phyloP scores from a whole-genome alignment of 1,140 invertebrate genomes.

The Brachionus manjavacas region DNA sequence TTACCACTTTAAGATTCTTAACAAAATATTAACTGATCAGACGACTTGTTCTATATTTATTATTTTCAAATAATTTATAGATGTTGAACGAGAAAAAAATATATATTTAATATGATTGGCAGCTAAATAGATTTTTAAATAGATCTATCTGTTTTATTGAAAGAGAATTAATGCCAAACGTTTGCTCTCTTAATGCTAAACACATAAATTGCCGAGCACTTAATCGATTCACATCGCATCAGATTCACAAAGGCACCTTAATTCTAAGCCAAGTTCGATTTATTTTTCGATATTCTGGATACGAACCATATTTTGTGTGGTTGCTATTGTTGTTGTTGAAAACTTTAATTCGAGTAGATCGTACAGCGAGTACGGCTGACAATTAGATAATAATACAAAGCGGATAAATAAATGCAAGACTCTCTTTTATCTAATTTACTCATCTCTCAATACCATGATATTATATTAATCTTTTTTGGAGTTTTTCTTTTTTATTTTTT shows the following conservation, averaged over 20 bases:
- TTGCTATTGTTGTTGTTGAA: neutral
- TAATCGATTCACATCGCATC: neutral
- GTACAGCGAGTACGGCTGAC: neutral
- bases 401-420: neutral
- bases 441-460: neutral
- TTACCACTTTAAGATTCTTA: neutral
- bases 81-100: slow-evolving; percentile 22
- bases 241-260: neutral
- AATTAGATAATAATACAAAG: neutral
- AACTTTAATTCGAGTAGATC: neutral
- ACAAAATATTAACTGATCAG: neutral
- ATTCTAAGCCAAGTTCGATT: slow-evolving; percentile 12
- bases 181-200: slow-evolving; percentile 3
- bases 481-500: neutral
- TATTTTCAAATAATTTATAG: neutral
- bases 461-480: neutral
- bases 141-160: slow-evolving; percentile 33
- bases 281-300: neutral
- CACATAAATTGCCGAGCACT: slow-evolving; percentile 21
- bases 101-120: slow-evolving; percentile 11
- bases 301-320: neutral
- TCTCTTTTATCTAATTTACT: neutral
- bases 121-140: slow-evolving; percentile 31
- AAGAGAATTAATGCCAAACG: slow-evolving; percentile 12
- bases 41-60: neutral